phyloP scores from a whole-genome alignment of 2,888 invertebrate genomes.

The Acleris laterana region DNA sequence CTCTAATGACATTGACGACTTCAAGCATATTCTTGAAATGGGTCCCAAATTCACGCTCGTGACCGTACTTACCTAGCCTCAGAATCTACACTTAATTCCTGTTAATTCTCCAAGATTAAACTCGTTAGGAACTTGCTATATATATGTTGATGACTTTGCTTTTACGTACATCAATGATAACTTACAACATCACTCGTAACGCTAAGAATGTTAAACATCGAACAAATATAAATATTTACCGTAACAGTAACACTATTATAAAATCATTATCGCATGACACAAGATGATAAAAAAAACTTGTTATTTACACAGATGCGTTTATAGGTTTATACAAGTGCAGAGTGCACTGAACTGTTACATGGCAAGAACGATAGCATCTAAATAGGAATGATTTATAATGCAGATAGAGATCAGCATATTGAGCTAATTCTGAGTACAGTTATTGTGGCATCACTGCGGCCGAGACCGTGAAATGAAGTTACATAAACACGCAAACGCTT shows the following conservation, averaged over 20 bases:
- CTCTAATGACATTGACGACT: too few species aligned
- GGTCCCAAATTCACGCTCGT: too few species aligned
- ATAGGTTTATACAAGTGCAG: constrained; percentile 36
- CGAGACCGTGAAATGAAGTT: constrained; percentile 33
- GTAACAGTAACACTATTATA: neutral
- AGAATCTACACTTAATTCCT: too few species aligned
- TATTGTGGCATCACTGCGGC: constrained; percentile 18
- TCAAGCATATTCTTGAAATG: too few species aligned
- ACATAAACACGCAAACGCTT: constrained; percentile 32
- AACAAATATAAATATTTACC: neutral
- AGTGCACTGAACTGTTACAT: constrained; percentile 43
- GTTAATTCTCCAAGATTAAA: too few species aligned
- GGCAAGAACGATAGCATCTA: constrained; percentile 42
- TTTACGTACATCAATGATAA: too few species aligned
- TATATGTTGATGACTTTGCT: too few species aligned
- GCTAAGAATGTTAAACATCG: neutral
- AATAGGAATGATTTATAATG: constrained; percentile 45
- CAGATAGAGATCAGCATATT: constrained; percentile 45
- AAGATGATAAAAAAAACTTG: constrained; percentile 14
- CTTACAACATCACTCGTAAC: too few species aligned
- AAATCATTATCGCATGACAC: constrained; percentile 18
- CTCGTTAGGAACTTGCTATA: too few species aligned
- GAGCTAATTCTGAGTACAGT: constrained; percentile 39
- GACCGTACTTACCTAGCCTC: too few species aligned
- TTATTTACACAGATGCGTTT: constrained; percentile 30